Evolutionary conservation across 2,113 vertebrate genomes (phyloP), one percentile per base, ranked within the genome.

Genomic region (Lycaon pictus): DNA sequence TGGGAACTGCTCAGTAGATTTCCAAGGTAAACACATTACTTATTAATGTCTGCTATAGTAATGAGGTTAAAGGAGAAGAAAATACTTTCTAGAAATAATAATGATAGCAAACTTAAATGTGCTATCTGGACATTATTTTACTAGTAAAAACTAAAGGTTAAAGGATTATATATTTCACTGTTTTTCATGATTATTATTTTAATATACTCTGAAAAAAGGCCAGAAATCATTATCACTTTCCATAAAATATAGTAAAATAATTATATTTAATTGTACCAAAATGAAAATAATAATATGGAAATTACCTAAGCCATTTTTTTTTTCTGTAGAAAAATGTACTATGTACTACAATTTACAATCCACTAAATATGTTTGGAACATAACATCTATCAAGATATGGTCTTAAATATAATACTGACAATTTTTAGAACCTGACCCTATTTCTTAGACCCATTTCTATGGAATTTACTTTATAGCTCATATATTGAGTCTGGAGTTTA

Each of bases 161-260:
- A 90, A 72, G 72, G 35, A 48, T 6, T 79, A 62, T 56, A 86
- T 80, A 72, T 22, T 51, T 86, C 17, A 81, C 19, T 90, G 22
- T 29, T 71, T 90, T 96, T 80, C 12, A 82, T 55, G 62, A 63
- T 80, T 90, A 90, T 53, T 62, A 79, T 79, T 60, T 29, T 76
- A 84, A 94, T 32, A 77, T 71, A 79, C 20, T 71, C 27, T 86
- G 63, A 94, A 90, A 96, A 85, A 94, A 90, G 65, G 67, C 83
- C 29, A 86, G 55, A n/a, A 72, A 90, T 77, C 62, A 85, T 90
- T 55, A 90, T 86, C 93, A 60, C 7, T 53, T 19, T 81, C 63
- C 13, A n/a, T 56, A 86, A 94, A 79, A 65, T 80, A 15, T 1
- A 32, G 43, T 74, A 88, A 85, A 81, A 72, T 67, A 80, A 55